Conservation (phyloP, 2,113 vertebrate genomes). For the Hylia prasina region DNA sequence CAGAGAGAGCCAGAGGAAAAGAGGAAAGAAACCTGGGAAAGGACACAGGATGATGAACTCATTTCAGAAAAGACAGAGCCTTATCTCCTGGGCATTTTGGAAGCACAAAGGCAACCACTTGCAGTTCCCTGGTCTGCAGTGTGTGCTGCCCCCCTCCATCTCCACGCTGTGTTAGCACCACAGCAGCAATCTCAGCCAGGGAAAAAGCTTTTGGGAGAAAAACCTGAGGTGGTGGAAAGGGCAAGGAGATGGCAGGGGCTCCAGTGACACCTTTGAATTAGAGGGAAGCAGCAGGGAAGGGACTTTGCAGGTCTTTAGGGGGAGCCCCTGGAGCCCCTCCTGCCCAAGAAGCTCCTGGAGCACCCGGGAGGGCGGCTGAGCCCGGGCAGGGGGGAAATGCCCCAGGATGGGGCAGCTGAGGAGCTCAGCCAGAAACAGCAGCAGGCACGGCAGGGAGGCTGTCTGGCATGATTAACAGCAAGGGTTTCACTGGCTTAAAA, state of each 20-base stretch:
- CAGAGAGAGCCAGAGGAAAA: neutral
- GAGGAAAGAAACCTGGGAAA: neutral
- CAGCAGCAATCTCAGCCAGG: neutral
- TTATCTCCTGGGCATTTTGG: neutral
- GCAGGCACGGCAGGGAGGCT: neutral
- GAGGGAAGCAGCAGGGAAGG: neutral
- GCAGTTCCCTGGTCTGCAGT: neutral
- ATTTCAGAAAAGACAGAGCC: neutral
- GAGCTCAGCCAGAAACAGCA: conserved; percentile 46
- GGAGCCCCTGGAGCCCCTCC: neutral
- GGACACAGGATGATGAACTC: neutral
- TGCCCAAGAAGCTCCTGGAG: neutral
- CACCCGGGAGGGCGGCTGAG: neutral
- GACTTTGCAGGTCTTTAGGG: neutral
- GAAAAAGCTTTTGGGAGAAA: neutral
- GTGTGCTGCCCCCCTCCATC: neutral
- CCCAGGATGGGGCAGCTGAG: neutral
- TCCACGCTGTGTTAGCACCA: rapidly evolving
- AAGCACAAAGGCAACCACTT: neutral
- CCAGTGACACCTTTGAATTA: neutral
- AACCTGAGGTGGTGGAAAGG: neutral
- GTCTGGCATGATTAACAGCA: conserved; percentile 8
- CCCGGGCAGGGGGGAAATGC: neutral
- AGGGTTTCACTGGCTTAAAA: conserved; percentile 61
- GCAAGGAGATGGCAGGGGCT: neutral